Conservation (phyloP, 2,888 invertebrate species). For the Erpobdella octoculata region DNA sequence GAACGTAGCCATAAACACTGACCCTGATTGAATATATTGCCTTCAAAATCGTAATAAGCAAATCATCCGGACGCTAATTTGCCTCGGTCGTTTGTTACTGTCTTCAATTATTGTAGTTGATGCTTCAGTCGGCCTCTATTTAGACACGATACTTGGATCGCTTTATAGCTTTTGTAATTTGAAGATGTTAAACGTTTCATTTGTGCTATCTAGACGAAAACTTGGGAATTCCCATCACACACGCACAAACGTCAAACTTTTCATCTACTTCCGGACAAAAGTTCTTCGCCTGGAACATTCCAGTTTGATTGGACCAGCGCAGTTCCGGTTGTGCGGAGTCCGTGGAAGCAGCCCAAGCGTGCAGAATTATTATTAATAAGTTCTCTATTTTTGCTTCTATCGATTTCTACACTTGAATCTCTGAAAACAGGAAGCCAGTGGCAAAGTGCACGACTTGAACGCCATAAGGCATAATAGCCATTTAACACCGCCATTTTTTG, state of each 20-base stretch:
- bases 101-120: neutral
- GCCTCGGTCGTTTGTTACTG: neutral
- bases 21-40: neutral
- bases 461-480: no score
- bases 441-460: neutral
- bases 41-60: neutral
- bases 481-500: no score
- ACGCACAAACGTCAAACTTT: constrained; percentile 8
- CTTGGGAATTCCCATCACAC: neutral
- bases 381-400: neutral
- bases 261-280: neutral
- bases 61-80: neutral
- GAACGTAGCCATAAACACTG: neutral
- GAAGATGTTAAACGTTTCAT: no score
- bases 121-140: no score
- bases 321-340: constrained; percentile 2
- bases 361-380: constrained; percentile 7
- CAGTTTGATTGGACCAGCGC: constrained; percentile 12
- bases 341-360: constrained; percentile 3
- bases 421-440: neutral
- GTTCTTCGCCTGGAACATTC: constrained; percentile 1
- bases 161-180: no score
- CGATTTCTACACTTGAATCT: constrained; percentile 6
- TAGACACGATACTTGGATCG: no score
- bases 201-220: no score